Evolutionary conservation across 2,888 invertebrate species (phyloP), one percentile per base, ranked within the genome.

Genomic region (Plebejus anna): DNA sequence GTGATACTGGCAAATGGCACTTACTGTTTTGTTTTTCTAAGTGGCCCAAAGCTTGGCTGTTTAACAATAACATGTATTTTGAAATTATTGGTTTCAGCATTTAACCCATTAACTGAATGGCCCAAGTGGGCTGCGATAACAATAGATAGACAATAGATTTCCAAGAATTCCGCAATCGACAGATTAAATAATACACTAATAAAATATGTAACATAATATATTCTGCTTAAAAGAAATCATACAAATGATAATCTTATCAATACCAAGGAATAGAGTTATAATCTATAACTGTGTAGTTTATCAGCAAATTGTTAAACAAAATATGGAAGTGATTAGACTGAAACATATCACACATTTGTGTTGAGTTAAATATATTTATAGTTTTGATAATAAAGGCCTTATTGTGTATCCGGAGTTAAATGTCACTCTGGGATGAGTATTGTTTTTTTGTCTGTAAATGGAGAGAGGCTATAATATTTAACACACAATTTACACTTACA

Each of bases 241-340:
- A 22, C 47, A 47, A 51, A 51, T 28, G 13, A 28, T 28, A 73
- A 73, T 55, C 55, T 55, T 73, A 73, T 73, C 73, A 55, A 3
- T 73, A 47, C 28, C 32, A 28, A 16, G 32, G 51, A 55, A 73
- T 66, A 1, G 13, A 32, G 16, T 66, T 5, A 36, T 36, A 32
- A 66, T 32, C 66, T 66, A 61, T 61, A 61, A 61, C 66, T 1
- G 16, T 66, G 32, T 66, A 5, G 32, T 32, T 66, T 66, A 36
- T 66, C 66, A 66, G 13, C 32, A 66, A 66, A 36, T 66, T 66
- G 13, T 66, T 36, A 32, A 66, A 66, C 66, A 66, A 66, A 66
- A 32, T 36, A 66, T 66, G 66, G 4, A 13, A 66, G 61, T 61
- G 61, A 61, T 61, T 61, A 61, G 32, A 32, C 32, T 32, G 1